These are phyloP conservation scores for Phenganax stokvisi DNA, from an alignment of 92 coral and sea anemone genomes.

Conservation along the genomic window DNA sequence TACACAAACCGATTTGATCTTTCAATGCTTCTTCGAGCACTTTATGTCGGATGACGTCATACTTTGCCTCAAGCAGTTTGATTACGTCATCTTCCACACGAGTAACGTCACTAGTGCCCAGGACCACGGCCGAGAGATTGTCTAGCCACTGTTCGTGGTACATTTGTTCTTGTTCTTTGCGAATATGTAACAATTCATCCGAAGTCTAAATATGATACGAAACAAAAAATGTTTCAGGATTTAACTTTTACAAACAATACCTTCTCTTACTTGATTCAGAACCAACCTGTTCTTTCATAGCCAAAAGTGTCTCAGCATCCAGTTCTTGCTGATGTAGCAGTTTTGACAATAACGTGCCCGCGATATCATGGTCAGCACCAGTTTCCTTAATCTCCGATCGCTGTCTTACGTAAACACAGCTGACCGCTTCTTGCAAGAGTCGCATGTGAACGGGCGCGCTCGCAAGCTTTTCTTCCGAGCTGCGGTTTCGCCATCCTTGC, in stretches of 20 bases:
- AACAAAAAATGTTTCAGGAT: not conserved
- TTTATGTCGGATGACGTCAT: slow-evolving; percentile 81
- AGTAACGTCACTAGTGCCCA: slow-evolving; percentile 79
- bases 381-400: slow-evolving; percentile 57
- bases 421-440: slow-evolving; percentile 83
- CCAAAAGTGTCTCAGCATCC: slow-evolving; percentile 63
- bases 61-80: slow-evolving; percentile 84
- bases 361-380: slow-evolving; percentile 61
- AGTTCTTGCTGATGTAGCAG: slow-evolving; percentile 76
- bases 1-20: slow-evolving; percentile 64
- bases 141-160: slow-evolving; percentile 75
- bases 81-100: slow-evolving; percentile 90
- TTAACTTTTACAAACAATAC: not conserved
- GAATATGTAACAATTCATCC: slow-evolving; percentile 79
- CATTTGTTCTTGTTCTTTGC: slow-evolving; percentile 63
- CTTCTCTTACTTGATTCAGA: not conserved
- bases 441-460: slow-evolving; percentile 65
- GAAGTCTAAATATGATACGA: slow-evolving; percentile 51
- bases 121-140: slow-evolving; percentile 81
- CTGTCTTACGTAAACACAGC: slow-evolving; percentile 75
- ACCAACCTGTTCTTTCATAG: slow-evolving; percentile 61
- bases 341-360: slow-evolving; percentile 69
- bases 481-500: slow-evolving; percentile 87
- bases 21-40: slow-evolving; percentile 81
- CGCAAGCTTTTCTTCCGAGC: slow-evolving; percentile 61